Evolutionary conservation across 2,888 invertebrate species (phyloP).

Genomic region (Calameuta filiformis): DNA sequence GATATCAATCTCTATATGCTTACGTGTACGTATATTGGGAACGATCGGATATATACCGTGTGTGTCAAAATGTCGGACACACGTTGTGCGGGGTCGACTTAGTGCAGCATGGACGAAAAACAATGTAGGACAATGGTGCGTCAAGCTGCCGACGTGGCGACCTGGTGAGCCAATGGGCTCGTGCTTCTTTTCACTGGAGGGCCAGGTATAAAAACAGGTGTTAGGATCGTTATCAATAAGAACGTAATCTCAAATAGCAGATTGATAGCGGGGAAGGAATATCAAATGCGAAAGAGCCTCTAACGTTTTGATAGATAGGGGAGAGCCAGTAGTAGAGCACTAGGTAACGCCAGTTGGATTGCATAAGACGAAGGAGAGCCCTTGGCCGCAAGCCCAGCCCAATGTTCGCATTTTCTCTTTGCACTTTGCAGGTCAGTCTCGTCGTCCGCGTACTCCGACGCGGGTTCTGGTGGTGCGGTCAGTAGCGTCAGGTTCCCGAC

Average conservation of each 20-base stretch:
- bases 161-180: background rate
- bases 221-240: background rate
- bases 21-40: background rate
- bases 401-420: conserved; percentile 10
- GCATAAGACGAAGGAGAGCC: conserved; percentile 44
- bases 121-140: background rate
- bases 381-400: conserved; percentile 53
- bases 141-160: background rate
- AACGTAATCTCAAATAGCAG: background rate
- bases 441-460: conserved; percentile 50
- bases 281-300: background rate
- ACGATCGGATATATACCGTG: background rate
- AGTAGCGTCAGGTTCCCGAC: conserved; percentile 26
- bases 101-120: background rate
- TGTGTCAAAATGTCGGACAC: background rate
- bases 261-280: background rate
- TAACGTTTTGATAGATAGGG: background rate
- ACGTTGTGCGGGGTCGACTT: background rate
- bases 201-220: background rate
- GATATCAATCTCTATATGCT: background rate
- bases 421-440: conserved; percentile 58
- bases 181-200: background rate
- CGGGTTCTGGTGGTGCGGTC: conserved; percentile 33
- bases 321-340: background rate
- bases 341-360: conserved; percentile 28